Conservation (phyloP, 30 jellyfish, hydroid and myxozoan genomes). For the Chrysaora quinquecirrha region DNA sequence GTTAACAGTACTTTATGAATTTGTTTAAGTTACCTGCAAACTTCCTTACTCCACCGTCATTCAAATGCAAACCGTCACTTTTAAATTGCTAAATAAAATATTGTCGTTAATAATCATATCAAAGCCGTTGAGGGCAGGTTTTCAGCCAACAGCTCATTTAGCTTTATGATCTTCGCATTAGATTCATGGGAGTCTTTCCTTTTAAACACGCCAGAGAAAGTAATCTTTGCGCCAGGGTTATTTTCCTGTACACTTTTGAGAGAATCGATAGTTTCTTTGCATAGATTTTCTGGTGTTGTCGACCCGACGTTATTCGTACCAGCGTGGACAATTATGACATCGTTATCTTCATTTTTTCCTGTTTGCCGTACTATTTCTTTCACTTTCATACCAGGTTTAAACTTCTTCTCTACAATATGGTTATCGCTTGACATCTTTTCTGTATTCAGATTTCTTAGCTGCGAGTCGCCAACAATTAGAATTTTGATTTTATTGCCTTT, state of each 20-base stretch:
- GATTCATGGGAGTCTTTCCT: not conserved
- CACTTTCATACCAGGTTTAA: not conserved
- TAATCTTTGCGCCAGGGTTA: not conserved
- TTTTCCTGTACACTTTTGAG: not conserved
- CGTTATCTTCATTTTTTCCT: not conserved
- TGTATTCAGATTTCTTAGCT: not conserved
- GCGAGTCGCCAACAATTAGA: not conserved
- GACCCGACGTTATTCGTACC: not conserved
- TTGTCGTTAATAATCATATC: not conserved
- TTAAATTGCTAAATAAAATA: not conserved
- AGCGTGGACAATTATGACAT: not conserved
- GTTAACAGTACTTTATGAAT: not conserved
- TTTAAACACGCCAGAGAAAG: not conserved
- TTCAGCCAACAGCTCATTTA: not conserved
- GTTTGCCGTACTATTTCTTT: not conserved
- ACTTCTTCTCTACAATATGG: not conserved
- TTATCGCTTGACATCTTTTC: not conserved
- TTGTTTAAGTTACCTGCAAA: not conserved
- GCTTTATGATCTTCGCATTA: not conserved
- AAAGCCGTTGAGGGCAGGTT: constrained; percentile 3
- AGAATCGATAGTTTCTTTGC: not conserved
- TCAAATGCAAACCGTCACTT: constrained; percentile 5
- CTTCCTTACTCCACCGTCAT: not conserved
- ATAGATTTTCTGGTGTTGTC: not conserved
- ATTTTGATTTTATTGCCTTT: not conserved